Conservation (phyloP, 2,113 vertebrate species). For the Vombatus ursinus region DNA sequence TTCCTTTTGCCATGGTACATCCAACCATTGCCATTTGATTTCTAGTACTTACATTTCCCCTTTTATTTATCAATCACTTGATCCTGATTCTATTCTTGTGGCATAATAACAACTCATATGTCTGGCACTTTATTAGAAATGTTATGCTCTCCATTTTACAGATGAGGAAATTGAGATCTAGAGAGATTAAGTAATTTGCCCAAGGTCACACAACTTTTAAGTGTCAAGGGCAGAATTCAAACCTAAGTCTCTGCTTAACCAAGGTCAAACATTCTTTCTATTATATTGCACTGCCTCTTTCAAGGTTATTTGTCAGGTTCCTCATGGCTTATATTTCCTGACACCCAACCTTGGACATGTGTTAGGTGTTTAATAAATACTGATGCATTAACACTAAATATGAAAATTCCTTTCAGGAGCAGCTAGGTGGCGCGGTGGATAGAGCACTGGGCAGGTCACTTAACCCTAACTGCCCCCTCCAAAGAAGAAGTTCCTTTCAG, state of each 20-base stretch:
- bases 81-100: not conserved
- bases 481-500: not conserved
- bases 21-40: not conserved
- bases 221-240: not conserved
- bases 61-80: not conserved
- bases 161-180: not conserved
- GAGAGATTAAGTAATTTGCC: not conserved
- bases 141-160: not conserved
- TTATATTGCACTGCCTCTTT: not conserved
- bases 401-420: not conserved
- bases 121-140: not conserved
- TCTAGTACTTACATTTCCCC: not conserved
- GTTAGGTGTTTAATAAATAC: not conserved
- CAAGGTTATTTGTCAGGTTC: not conserved
- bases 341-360: not conserved
- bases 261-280: not conserved
- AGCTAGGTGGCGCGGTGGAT: too few species aligned
- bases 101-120: not conserved
- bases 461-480: too few species aligned
- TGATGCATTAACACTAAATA: not conserved
- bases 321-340: not conserved
- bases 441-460: too few species aligned
- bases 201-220: not conserved
- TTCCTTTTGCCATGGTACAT: not conserved
- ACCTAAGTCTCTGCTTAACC: not conserved